Base-by-base conservation (phyloP, 2,888 invertebrate species). In the Coelogynopora nodosa region DNA sequence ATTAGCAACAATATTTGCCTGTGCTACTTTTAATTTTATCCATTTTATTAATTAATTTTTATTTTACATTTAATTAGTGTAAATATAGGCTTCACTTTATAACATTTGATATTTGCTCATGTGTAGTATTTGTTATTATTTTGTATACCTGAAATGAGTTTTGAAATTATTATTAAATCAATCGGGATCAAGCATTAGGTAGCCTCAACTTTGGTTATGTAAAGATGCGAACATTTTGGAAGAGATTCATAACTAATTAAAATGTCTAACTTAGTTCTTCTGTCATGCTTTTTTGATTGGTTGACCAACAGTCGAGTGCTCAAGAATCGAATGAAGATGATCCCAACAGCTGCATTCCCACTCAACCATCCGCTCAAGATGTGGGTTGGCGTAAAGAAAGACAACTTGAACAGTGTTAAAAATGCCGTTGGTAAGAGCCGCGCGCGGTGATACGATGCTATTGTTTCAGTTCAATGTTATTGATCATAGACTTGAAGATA, bases 351-450 rank as follows among this genome's bases (percentile, higher is more conserved):
- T 81, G 88, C 89, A 85, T 89, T 90, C n/a, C 88, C 88, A 0
- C 87, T 91, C 87, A 90, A 90, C 85, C 91, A 92, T 88, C 91
- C 92, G 26, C 88, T 92, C 0, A 88, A 89, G 49, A 89, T 91
- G 23, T 88, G 89, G 26, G 88, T 88, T 13, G 89, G 89, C 84
- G 87, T 88, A 83, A 90, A 90, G 88, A 90, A 90, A 88, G 91
- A 91, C 86, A 89, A 90, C 86, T 89, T 90, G 67, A 89, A 91
- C 88, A 90, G 90, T 86, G 89, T 91, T 31, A 91, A 91, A 89
- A 90, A 90, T 89, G 91, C 91, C 84, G 91, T 92, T 82, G 90
- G 91, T 92, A 86, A 88, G 90, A 89, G 31, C 28, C n/a, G n/a
- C n/a, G n/a, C n/a, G n/a, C n/a, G n/a, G n/a, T n/a, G n/a, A n/a